Base-by-base conservation (phyloP, 1,140 invertebrate species). In the Drosophila kepulauana region DNA sequence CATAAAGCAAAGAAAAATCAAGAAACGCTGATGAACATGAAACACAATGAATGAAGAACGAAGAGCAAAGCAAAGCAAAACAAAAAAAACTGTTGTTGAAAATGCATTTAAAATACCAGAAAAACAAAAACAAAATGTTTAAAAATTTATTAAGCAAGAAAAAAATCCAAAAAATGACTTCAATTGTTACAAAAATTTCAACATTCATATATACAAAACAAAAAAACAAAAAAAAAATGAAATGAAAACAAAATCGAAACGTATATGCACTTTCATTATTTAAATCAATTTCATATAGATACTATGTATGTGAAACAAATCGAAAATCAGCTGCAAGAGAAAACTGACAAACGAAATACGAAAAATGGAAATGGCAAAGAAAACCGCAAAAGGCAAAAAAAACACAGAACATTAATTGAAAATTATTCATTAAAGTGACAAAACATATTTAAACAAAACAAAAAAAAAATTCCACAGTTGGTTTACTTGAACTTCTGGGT, bases 201-300 rank as follows among this genome's bases (percentile, higher is more conserved):
- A 58, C 66, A 85, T 81, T 81, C 78, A 73, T 69, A 69, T 69
- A 70, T 68, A 70, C 51, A 75, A 81, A 69, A 68, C 54, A 46
- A 30, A 67, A 59, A 65, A 75, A 58, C 54, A 64, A 80, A 75
- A 38, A 8, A 33, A 33, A 33, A 33, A 5, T 8, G 67, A 43
- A 51, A 67, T 57, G 43, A 48, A 69, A 57, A 70, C 57, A 38
- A 72, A 81, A 70, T 62, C 15, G 72, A 71, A 74, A 76, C 48
- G 65, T 82, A 72, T 87, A 89, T 85, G 91, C 90, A 91, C 91
- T 90, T 85, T 89, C 85, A 81, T 89, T 89, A 85, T 80, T 88
- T 89, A 70, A 81, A 80, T 87, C 80, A 70, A 81, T 58, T 81
- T 81, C 78, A 86, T 81, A 78, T 75, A 80, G 54, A 65, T 48